Conservation (phyloP, 2,797 vertebrate genomes). For the Otolemur crassicaudatus region DNA sequence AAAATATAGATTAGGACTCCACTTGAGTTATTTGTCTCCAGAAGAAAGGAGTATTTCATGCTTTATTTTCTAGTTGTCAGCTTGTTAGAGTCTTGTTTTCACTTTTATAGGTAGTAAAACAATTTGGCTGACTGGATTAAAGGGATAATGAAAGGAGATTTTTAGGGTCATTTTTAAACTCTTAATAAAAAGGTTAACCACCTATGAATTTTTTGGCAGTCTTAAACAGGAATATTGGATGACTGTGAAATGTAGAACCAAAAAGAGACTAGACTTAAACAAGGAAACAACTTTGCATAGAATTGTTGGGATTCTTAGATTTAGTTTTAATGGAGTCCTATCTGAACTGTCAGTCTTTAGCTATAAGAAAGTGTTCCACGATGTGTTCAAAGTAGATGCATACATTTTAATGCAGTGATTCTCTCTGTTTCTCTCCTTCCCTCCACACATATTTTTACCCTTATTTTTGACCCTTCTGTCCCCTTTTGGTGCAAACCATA, state of each 20-base stretch:
- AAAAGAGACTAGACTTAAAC: conserved; percentile 16
- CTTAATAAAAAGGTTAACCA: conserved; percentile 27
- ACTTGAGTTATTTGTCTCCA: conserved; percentile 33
- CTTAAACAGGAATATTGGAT: conserved; percentile 15
- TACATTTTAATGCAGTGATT: conserved; percentile 86
- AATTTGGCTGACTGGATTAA: conserved; percentile 49
- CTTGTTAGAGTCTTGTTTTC: conserved; percentile 45
- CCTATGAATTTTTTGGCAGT: conserved; percentile 28
- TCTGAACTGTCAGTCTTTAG: conserved; percentile 68
- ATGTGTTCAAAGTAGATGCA: conserved; percentile 77
- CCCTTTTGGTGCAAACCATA: conserved; percentile 84
- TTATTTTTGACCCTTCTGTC: conserved; percentile 85
- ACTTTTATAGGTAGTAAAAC: conserved; percentile 44
- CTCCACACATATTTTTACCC: conserved; percentile 86
- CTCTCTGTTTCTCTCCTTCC: conserved; percentile 84
- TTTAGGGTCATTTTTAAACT: conserved; percentile 48
- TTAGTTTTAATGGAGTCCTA: conserved; percentile 61
- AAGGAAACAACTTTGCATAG: conserved; percentile 35
- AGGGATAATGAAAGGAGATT: conserved; percentile 43
- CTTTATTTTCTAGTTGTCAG: conserved; percentile 50
- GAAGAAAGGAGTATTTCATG: not conserved
- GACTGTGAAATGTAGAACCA: conserved; percentile 36
- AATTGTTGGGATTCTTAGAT: conserved; percentile 61
- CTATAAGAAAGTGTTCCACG: conserved; percentile 76
- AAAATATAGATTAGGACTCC: not conserved